phyloP scores from a whole-genome alignment of 2,888 invertebrate species.

The Oxystoma pomonae region DNA sequence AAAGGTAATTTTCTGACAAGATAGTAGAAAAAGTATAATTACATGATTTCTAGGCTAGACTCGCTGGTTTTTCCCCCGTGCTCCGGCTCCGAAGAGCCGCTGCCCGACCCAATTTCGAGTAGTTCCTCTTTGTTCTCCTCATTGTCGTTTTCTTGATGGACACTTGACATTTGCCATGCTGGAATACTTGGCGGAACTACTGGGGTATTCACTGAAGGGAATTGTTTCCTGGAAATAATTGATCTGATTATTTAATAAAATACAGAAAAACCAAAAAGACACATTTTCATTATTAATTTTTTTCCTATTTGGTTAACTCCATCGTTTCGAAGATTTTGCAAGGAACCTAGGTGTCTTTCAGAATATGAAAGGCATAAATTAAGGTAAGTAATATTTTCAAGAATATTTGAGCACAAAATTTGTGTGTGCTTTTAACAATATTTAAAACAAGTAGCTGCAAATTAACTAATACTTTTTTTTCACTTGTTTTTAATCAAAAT shows the following conservation, averaged over 20 bases:
- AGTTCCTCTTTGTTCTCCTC: slow-evolving; percentile 56
- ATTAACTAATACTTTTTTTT: no score
- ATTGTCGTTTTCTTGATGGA: slow-evolving; percentile 49
- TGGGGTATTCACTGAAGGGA: slow-evolving; percentile 62
- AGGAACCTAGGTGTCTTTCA: no score
- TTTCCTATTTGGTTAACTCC: no score
- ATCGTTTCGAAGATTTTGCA: no score
- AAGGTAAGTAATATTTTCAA: no score
- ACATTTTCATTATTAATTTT: no score
- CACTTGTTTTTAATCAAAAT: no score
- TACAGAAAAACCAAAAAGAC: slow-evolving; percentile 5
- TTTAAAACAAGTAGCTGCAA: no score
- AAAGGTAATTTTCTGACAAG: no score
- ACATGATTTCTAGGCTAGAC: slow-evolving; percentile 73
- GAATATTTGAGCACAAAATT: no score
- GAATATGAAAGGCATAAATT: no score
- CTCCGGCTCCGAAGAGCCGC: slow-evolving; percentile 65
- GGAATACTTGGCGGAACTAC: slow-evolving; percentile 69
- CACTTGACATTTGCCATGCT: slow-evolving; percentile 72
- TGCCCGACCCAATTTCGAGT: slow-evolving; percentile 52
- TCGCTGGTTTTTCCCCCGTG: slow-evolving; percentile 72
- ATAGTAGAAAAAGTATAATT: slow-evolving; percentile 38
- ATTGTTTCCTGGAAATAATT: slow-evolving; percentile 62
- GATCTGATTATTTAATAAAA: neutral
- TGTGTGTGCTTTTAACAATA: no score